These are phyloP conservation scores for Eublepharis macularius DNA, from an alignment of 2,113 vertebrate species.

Conservation along the genomic window DNA sequence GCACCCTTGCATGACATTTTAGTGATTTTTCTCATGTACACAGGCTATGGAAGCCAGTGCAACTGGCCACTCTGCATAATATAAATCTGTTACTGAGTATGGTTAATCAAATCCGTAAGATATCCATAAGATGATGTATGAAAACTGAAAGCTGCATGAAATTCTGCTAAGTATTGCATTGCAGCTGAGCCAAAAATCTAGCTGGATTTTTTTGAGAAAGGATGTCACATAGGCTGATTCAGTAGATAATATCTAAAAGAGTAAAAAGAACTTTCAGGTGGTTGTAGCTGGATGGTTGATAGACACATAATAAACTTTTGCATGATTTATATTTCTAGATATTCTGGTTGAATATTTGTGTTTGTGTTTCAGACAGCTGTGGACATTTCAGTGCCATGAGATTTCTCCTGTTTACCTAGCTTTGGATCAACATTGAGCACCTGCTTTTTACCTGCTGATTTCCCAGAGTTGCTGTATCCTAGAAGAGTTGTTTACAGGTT, in stretches of 20 bases:
- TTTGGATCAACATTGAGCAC: background rate
- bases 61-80: background rate
- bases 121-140: background rate
- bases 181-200: background rate
- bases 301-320: background rate
- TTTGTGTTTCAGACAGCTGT: background rate
- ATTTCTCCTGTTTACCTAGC: background rate
- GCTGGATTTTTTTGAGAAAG: too few species aligned
- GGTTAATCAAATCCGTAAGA: too few species aligned
- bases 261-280: background rate
- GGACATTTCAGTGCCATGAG: background rate
- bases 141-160: background rate
- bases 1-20: background rate
- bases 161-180: background rate
- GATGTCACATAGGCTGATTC: too few species aligned
- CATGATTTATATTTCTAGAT: background rate
- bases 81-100: too few species aligned
- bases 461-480: rapidly evolving
- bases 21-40: background rate
- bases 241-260: background rate
- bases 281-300: background rate
- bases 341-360: background rate
- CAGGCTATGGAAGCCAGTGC: background rate
- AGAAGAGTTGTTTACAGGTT: background rate
- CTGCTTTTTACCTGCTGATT: constrained; percentile 2